Base-by-base conservation (phyloP, 2,113 vertebrate genomes). In the Hoplias malabaricus region DNA sequence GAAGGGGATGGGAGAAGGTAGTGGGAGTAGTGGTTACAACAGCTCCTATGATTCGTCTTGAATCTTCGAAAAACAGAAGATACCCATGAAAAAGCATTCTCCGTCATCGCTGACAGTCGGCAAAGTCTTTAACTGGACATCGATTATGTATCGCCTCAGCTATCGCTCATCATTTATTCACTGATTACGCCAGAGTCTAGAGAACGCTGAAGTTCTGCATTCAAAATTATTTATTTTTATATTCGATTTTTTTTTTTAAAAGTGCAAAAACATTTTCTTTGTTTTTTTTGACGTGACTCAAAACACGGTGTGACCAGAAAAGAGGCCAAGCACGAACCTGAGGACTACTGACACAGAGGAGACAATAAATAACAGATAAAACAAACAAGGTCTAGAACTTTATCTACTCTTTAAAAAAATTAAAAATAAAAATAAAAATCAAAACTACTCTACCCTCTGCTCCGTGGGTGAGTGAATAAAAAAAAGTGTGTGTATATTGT, bases 1-100 rank as follows among this genome's bases (percentile, higher is more conserved):
- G 27, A 31, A 46, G 14, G 34, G 3, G 31, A 42, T 56, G 8
- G 19, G 36, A 40, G 76, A 53, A 59, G 76, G 81, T 78, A 66
- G 68, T 66, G 83, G 40, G 80, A 74, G 86, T 85, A 86, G 89
- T 88, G 87, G 90, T 88, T 81, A 83, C 69, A 77, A 70, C 29
- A 59, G 82, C 46, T 61, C 13, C 23, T 27, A 29, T 33, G 59
- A 63, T 50, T 69, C 6, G n/a, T n/a, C n/a, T n/a, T n/a, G n/a
- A n/a, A n/a, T n/a, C n/a, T n/a, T n/a, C n/a, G n/a, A n/a, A n/a
- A n/a, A n/a, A n/a, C n/a, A n/a, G n/a, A n/a, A n/a, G n/a, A 43
- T 43, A 29, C 42, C 16, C 14, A 36, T 73, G 53, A 59, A 48
- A 70, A 34, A n/a, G 38, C 23, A 3, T 25, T 38, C 56, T 10